Evolutionary conservation across 2,888 invertebrate genomes (phyloP).

Genomic region (Allophyes oxyacanthae): DNA sequence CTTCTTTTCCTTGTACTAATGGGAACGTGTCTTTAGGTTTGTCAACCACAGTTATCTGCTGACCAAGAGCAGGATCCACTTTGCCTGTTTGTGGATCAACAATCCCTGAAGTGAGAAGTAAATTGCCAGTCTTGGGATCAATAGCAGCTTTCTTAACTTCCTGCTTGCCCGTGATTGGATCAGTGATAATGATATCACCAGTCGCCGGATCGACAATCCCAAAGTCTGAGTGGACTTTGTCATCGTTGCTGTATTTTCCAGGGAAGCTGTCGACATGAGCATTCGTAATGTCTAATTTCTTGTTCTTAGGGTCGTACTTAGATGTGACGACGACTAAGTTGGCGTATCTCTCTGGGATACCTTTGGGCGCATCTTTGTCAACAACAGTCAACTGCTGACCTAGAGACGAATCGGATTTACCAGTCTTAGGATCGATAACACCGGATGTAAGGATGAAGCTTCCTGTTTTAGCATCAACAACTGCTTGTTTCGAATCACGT

Average conservation of each 20-base stretch:
- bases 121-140: conserved; percentile 91
- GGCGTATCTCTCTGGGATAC: conserved; percentile 83
- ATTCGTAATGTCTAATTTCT: conserved; percentile 86
- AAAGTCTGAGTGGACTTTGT: conserved; percentile 89
- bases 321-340: conserved; percentile 88
- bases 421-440: conserved; percentile 90
- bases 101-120: conserved; percentile 88
- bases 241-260: conserved; percentile 79
- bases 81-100: conserved; percentile 89
- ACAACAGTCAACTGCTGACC: conserved; percentile 88
- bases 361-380: conserved; percentile 82
- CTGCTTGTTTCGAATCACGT: conserved; percentile 90
- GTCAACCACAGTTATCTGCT: conserved; percentile 83
- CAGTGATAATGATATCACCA: conserved; percentile 89
- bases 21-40: conserved; percentile 81
- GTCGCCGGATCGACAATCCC: conserved; percentile 89
- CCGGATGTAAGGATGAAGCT: conserved; percentile 90
- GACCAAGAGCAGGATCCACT: conserved; percentile 88
- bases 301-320: conserved; percentile 89
- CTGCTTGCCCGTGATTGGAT: conserved; percentile 90
- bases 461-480: conserved; percentile 87
- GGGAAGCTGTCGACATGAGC: conserved; percentile 81
- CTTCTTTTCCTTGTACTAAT: conserved; percentile 82
- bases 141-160: conserved; percentile 90
- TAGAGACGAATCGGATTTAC: conserved; percentile 91